Evolutionary conservation across 2,113 vertebrate genomes (phyloP).

Genomic region (Irena cyanogastra): DNA sequence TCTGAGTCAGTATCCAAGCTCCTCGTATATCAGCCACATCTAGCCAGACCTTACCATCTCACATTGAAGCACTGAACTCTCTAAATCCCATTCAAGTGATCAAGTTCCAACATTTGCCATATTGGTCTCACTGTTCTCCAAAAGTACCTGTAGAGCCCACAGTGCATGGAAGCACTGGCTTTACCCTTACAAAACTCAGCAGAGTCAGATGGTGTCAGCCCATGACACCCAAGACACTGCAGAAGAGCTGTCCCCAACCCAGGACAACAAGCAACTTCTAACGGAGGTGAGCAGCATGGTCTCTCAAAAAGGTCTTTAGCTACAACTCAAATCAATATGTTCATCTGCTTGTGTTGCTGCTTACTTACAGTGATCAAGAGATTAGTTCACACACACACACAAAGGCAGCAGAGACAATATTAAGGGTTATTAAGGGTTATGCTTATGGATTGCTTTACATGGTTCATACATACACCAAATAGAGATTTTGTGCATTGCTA

Average conservation of each 20-base stretch:
- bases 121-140: not conserved
- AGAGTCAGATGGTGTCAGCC: not conserved
- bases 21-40: not conserved
- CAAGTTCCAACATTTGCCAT: not conserved
- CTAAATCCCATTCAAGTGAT: not conserved
- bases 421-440: not conserved
- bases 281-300: not conserved
- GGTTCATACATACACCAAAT: not conserved
- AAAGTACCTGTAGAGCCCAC: not conserved
- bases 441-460: not conserved
- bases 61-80: not conserved
- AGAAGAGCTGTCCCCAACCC: not conserved
- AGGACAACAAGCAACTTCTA: accelerated
- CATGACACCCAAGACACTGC: not conserved
- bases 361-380: not conserved
- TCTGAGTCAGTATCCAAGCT: not conserved
- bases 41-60: not conserved
- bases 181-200: not conserved
- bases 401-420: not conserved
- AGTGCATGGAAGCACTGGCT: not conserved
- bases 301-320: not conserved
- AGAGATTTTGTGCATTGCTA: not conserved
- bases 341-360: not conserved
- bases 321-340: not conserved
- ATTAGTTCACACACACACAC: not conserved